Evolutionary conservation across 2,113 vertebrate genomes (phyloP).

Genomic region (Prionailurus viverrinus): DNA sequence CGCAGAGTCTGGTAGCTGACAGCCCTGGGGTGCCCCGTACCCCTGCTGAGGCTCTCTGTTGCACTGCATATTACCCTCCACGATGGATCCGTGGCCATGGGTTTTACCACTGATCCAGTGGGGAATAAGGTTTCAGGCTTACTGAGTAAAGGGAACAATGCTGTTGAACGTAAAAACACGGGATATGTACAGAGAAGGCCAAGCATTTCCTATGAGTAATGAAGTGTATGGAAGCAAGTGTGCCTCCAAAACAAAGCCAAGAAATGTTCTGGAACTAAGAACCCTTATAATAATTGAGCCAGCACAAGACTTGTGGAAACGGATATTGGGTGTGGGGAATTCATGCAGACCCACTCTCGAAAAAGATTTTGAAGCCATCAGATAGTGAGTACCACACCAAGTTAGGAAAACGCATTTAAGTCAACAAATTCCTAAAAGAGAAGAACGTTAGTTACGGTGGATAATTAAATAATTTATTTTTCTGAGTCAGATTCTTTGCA

Average conservation of each 20-base stretch:
- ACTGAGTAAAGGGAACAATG: background rate
- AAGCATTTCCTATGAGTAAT: background rate
- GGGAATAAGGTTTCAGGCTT: background rate
- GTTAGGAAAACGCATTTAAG: background rate
- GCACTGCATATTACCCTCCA: too few species aligned
- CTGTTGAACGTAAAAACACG: background rate
- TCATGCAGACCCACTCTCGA: background rate
- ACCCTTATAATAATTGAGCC: background rate
- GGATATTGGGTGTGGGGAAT: background rate
- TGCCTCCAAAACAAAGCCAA: background rate
- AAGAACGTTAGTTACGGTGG: background rate
- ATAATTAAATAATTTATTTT: background rate
- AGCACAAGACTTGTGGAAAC: background rate
- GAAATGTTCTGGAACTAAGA: background rate
- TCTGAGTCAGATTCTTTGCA: background rate
- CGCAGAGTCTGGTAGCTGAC: background rate
- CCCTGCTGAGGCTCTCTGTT: background rate
- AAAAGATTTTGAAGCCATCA: background rate
- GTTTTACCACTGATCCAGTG: too few species aligned
- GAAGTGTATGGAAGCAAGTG: background rate
- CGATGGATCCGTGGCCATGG: background rate
- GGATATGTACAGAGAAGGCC: background rate
- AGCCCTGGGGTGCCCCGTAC: accelerated
- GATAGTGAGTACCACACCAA: background rate
- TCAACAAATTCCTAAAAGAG: background rate